Evolutionary conservation across 2,797 vertebrate genomes (phyloP).

Genomic region (Tokudaia muenninki): DNA sequence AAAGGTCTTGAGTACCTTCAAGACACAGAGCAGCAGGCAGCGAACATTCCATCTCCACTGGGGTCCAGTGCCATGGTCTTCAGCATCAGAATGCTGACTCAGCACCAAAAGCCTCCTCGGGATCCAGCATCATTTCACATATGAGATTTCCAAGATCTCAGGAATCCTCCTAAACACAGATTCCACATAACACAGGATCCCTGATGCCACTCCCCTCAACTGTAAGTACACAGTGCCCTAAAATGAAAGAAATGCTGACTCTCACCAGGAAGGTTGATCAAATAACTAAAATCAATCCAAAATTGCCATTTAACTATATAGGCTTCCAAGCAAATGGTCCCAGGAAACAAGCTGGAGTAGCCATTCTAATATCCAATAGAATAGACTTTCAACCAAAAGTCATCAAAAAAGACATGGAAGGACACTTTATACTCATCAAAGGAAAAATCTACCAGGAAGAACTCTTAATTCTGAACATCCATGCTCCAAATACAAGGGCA

Average conservation of each 20-base stretch:
- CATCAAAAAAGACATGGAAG: too few species aligned
- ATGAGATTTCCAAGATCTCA: neutral
- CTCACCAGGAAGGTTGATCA: constrained; percentile 10
- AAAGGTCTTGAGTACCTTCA: neutral
- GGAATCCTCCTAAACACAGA: neutral
- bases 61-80: too few species aligned
- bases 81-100: neutral
- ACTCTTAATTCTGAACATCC: too few species aligned
- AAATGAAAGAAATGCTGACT: constrained; percentile 41
- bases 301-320: neutral
- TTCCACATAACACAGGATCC: neutral
- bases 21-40: neutral
- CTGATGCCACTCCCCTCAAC: neutral
- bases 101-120: neutral
- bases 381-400: too few species aligned
- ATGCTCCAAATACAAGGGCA: too few species aligned
- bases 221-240: neutral
- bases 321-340: neutral
- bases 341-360: too few species aligned
- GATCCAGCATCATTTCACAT: neutral
- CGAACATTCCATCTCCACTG: neutral
- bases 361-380: too few species aligned
- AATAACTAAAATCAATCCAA: neutral
- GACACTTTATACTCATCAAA: too few species aligned
- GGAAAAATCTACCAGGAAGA: too few species aligned